Evolutionary conservation across 2,113 vertebrate species (phyloP), one percentile per base, ranked within the genome.

Genomic region (Variabilichromis moorii): DNA sequence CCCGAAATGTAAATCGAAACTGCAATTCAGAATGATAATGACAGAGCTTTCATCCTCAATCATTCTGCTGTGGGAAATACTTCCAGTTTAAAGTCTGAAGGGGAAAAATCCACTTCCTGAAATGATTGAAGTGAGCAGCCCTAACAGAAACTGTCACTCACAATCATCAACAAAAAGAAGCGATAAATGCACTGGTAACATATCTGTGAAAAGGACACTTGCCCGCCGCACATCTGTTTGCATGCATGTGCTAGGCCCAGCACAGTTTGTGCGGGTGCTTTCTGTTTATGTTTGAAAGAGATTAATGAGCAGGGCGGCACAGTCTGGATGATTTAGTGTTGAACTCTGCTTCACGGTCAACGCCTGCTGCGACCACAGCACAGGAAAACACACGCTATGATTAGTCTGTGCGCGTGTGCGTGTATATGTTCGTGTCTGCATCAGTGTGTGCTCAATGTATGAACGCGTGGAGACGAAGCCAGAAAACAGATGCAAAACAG

Each of bases 311-410:
- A 54, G 24, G 50, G 61, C 17, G 5, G 80, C 80, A 82, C 83
- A 33, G 73, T 88, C 81, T 55, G 87, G 87, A 85, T 93, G 92
- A 92, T 91, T 93, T 91, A 89, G 79, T 83, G 88, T 45, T 86
- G 37, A 89, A 87, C 85, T 90, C 84, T 61, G 87, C 63, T 82
- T 83, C 88, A 87, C 82, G 87, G 92, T 90, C 88, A 86, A 59
- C 12, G 82, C 88, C 88, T 92, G 91, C 89, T 91, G 87, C 16
- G 88, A 88, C 88, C 90, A 54, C 91, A 91, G 89, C 86, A 76
- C 82, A 90, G 86, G 81, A 92, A 93, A 91, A 90, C 81, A 94
- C 91, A 89, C 83, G 73, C 59, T 83, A 88, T 45, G 87, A 89
- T 91, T 86, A 81, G 76, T 35, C 2, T 42, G 9, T 53, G 11